Evolutionary conservation across 2,113 vertebrate species (phyloP), one percentile per base, ranked within the genome.

Genomic region (Arvicanthis niloticus): DNA sequence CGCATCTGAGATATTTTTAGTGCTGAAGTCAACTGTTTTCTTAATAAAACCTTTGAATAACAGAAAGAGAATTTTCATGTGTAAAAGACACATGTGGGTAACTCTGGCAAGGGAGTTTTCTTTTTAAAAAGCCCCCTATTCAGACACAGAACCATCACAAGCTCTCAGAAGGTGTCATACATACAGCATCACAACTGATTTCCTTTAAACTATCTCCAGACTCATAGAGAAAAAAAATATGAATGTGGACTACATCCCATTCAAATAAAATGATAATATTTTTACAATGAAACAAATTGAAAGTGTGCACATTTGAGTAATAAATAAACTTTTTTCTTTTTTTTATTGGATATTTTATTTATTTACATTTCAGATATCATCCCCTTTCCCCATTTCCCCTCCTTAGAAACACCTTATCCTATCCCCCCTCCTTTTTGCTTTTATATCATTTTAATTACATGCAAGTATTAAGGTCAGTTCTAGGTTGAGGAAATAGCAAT

Each of bases 1-100:
- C 80, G 92, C 73, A 53, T 94, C 85, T 62, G 26, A 31, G 87
- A 68, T 95, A 95, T 93, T 96, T 97, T 97, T 96, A 95, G 81
- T 73, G 37, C 68, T 78, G 42, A 96, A 86, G 13, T 91, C 45
- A 94, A 75, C 67, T 68, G 65, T 37, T 60, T 95, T 96, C 93
- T 94, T 96, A 78, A 85, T 95, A 93, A 97, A 96, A 81, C 77
- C 42, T 60, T 34, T 65, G 77, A 96, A 94, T 48, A 92, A 72
- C 40, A 45, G 29, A 92, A 86, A 86, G 76, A 82, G 1, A 72
- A 87, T 82, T 95, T 96, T 96, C 91, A 89, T 92, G 58, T 81
- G 94, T 82, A 82, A 93, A 96, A 87, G 85, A 80, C 40, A 16
- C 82, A 40, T 88, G 45, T 91, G 88, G 73, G 51, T 84, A 92